Evolutionary conservation across 1,140 invertebrate genomes (phyloP).

Genomic region (honey bee (Apis mellifera)): Amel_HAv3.1 CM009936.2:11139001-11139500

Average conservation of each 20-base stretch:
- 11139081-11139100: conserved; percentile 37
- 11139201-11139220: not conserved
- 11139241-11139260: not conserved
- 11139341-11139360: not conserved
- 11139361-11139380: too few species aligned
- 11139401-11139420: not conserved
- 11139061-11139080: not conserved
- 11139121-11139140: conserved; percentile 19
- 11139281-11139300: not conserved
- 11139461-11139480: too few species aligned
- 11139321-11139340: not conserved
- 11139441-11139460: too few species aligned
- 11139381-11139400: not conserved
- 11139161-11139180: conserved; percentile 7
- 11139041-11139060: not conserved
- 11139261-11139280: not conserved
- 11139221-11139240: not conserved
- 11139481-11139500: too few species aligned
- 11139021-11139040: conserved; percentile 1
- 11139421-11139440: not conserved
- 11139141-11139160: conserved; percentile 24
- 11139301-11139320: not conserved
- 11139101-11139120: not conserved
- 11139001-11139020: not conserved
- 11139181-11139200: not conserved